phyloP scores from a whole-genome alignment of 53 echinoderm and acorn worm genomes.

The Luidia sarsii region DNA sequence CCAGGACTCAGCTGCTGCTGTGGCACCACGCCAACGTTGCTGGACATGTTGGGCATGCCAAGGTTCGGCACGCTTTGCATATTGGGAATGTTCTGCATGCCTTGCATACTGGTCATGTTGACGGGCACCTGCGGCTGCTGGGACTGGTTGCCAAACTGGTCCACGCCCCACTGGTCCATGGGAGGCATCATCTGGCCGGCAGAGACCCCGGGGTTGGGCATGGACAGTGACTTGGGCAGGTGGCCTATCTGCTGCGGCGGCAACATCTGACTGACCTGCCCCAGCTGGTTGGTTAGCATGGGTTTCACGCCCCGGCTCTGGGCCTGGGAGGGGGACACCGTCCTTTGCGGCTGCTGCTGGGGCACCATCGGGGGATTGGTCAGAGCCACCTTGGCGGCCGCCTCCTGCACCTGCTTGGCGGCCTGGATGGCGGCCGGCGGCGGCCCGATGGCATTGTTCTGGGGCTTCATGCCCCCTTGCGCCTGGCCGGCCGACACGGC shows the following conservation, averaged over 20 bases:
- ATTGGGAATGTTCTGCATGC: slow-evolving; percentile 64
- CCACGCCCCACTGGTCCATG: slow-evolving; percentile 87
- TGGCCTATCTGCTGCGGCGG: slow-evolving; percentile 52
- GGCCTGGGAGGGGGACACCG: slow-evolving; percentile 56
- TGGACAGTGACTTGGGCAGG: slow-evolving; percentile 58
- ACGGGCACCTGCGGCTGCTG: slow-evolving; percentile 58
- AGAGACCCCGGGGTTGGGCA: slow-evolving; percentile 60
- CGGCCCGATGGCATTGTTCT: slow-evolving; percentile 64
- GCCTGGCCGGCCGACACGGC: slow-evolving; percentile 11
- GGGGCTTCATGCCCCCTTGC: slow-evolving; percentile 61
- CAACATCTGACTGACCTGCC: slow-evolving; percentile 54
- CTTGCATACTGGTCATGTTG: slow-evolving; percentile 42
- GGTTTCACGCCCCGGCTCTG: slow-evolving; percentile 39
- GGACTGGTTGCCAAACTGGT: slow-evolving; percentile 66
- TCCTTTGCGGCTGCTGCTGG: slow-evolving; percentile 68
- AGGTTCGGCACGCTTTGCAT: slow-evolving; percentile 52
- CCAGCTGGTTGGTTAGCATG: slow-evolving; percentile 22
- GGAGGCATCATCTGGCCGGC: slow-evolving; percentile 56
- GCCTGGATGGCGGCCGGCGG: slow-evolving; percentile 95
- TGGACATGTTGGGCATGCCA: slow-evolving; percentile 54
- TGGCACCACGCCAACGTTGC: slow-evolving; percentile 56
- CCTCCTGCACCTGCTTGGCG: slow-evolving; percentile 86
- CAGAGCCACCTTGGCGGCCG: slow-evolving; percentile 78
- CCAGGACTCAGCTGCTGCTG: slow-evolving; percentile 47
- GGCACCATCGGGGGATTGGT: slow-evolving; percentile 71